Evolutionary conservation across 92 coral and sea anemone genomes (phyloP).

Genomic region (Montipora capitata): DNA sequence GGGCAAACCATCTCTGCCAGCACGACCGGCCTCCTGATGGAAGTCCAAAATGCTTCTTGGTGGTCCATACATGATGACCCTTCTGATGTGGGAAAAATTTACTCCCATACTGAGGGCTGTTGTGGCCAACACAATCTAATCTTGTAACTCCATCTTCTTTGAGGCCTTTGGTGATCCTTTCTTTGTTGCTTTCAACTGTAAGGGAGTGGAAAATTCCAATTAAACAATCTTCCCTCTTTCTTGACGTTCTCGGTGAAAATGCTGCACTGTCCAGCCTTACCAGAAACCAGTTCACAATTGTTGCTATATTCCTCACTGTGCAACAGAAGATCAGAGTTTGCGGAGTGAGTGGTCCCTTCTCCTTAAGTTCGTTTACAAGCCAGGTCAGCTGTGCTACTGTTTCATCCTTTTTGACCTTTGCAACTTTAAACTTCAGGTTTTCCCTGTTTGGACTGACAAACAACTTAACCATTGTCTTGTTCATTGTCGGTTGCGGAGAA

Average conservation of each 20-base stretch:
- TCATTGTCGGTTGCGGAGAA: constrained; percentile 3
- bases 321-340: background rate
- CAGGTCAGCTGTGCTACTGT: background rate
- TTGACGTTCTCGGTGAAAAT: constrained; percentile 37
- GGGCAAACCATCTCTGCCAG: constrained; percentile 52
- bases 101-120: constrained; percentile 78
- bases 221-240: constrained; percentile 20
- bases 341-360: background rate
- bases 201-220: constrained; percentile 61
- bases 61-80: constrained; percentile 68
- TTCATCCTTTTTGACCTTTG: background rate
- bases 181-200: constrained; percentile 56
- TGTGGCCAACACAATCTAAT: constrained; percentile 56
- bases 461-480: constrained; percentile 6
- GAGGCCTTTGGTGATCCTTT: constrained; percentile 21
- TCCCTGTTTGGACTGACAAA: background rate
- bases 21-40: constrained; percentile 71
- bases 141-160: constrained; percentile 53
- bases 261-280: constrained; percentile 64
- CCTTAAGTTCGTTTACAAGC: background rate
- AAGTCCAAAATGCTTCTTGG: constrained; percentile 59
- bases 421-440: background rate
- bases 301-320: constrained; percentile 31
- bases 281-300: constrained; percentile 60
- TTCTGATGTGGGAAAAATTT: constrained; percentile 63